A percentile compares a stretch with the other conserved stretches of the same genome.
phyloP scores from a whole-genome alignment of 2,797 vertebrate species.

The Paratrypauchen microcephalus region DNA sequence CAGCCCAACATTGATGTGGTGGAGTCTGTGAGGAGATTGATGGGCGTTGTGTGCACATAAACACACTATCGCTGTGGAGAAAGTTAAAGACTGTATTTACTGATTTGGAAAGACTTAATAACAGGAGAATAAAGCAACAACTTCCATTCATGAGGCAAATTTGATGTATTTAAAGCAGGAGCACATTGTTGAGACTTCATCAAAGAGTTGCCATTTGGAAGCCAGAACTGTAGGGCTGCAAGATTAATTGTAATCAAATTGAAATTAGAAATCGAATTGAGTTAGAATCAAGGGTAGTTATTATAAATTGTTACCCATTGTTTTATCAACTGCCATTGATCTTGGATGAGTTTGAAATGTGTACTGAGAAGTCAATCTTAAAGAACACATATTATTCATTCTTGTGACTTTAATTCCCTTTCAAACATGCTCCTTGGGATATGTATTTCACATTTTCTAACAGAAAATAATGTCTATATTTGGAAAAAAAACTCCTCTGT shows the following conservation, averaged over 20 bases:
- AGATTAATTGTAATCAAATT: not conserved
- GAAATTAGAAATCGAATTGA: not conserved
- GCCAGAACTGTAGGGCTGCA: not conserved
- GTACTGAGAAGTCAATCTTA: not conserved
- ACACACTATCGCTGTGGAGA: conserved; percentile 19
- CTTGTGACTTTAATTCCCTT: too few relatives aligned
- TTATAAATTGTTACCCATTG: not conserved
- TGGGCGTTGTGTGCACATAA: conserved; percentile 18
- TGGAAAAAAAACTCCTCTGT: too few relatives aligned
- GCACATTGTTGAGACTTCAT: conserved; percentile 59
- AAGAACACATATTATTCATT: not conserved
- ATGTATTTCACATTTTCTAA: too few relatives aligned
- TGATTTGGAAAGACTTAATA: not conserved
- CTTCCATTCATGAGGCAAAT: conserved; percentile 42
- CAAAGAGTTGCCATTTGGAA: conserved; percentile 40
- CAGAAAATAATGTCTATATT: too few relatives aligned
- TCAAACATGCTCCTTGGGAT: too few relatives aligned
- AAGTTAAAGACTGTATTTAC: conserved; percentile 23
- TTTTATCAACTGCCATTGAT: not conserved
- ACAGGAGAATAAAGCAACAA: conserved; percentile 36
- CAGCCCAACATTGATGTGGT: conserved; percentile 36
- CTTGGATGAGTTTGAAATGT: not conserved
- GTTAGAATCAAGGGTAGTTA: too few relatives aligned
- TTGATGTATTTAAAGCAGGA: conserved; percentile 69
- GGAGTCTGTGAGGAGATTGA: conserved; percentile 38